phyloP scores from a whole-genome alignment of 2,797 vertebrate genomes.

The Kryptolebias ocellatus region DNA sequence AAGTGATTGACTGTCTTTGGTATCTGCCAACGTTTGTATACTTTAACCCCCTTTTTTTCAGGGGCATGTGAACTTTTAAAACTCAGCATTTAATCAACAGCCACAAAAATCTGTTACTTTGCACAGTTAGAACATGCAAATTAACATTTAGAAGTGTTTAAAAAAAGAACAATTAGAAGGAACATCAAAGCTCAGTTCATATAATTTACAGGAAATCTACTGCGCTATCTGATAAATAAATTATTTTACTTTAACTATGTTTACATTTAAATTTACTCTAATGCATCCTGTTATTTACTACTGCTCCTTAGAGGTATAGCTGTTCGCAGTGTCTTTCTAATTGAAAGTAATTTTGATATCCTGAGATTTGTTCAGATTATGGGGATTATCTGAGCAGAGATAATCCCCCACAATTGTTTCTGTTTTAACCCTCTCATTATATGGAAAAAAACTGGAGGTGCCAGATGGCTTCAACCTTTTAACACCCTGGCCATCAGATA shows the following conservation, averaged over 20 bases:
- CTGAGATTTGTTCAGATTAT: conserved; percentile 26
- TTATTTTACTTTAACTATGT: no score
- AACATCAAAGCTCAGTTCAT: neutral
- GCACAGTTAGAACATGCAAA: neutral
- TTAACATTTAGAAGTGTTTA: neutral
- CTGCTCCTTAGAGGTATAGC: conserved; percentile 10
- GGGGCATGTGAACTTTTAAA: neutral
- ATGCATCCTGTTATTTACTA: neutral
- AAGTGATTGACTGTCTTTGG: conserved; percentile 19
- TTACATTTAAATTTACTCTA: neutral
- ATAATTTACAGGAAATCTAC: no score
- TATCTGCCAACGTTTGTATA: conserved; percentile 9
- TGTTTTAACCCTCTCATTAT: conserved; percentile 68
- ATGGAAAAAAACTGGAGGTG: conserved; percentile 77
- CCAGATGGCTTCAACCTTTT: conserved; percentile 73
- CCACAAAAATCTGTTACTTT: neutral
- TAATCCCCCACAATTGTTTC: conserved; percentile 61
- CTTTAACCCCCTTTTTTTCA: neutral
- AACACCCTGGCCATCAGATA: conserved; percentile 69
- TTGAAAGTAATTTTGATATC: conserved; percentile 17
- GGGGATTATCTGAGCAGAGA: conserved; percentile 48
- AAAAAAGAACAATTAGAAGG: neutral
- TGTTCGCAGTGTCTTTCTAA: conserved; percentile 26
- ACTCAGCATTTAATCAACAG: neutral
- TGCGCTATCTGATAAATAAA: no score